Evolutionary conservation across 2,888 invertebrate species (phyloP).

Genomic region (Drosophila aldrichi): DNA sequence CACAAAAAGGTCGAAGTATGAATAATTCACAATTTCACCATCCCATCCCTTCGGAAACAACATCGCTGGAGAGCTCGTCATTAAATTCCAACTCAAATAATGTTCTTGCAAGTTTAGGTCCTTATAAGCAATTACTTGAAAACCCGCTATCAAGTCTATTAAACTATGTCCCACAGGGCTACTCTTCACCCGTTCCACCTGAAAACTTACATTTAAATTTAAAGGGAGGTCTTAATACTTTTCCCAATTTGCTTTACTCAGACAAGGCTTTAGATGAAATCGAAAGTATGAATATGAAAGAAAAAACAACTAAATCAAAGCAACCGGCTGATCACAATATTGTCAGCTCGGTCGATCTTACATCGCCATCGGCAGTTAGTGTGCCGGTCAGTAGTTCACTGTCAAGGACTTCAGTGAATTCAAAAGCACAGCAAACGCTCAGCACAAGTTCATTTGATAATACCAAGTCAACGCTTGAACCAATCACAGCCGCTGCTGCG

Average conservation of each 20-base stretch:
- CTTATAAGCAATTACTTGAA: slow-evolving; percentile 56
- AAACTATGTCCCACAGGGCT: slow-evolving; percentile 40
- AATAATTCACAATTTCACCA: slow-evolving; percentile 31
- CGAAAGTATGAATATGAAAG: slow-evolving; percentile 29
- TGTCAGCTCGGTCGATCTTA: slow-evolving; percentile 42
- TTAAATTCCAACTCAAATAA: slow-evolving; percentile 31
- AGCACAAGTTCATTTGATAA: slow-evolving; percentile 32
- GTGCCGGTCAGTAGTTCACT: neutral
- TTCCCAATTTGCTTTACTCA: slow-evolving; percentile 21
- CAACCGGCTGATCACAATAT: slow-evolving; percentile 19
- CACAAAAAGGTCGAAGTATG: slow-evolving; percentile 34
- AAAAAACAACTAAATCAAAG: slow-evolving; percentile 26
- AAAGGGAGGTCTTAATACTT: slow-evolving; percentile 2
- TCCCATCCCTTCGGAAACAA: slow-evolving; percentile 17
- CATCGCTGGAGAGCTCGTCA: slow-evolving; percentile 17
- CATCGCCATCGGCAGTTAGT: slow-evolving; percentile 13
- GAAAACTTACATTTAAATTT: slow-evolving; percentile 33
- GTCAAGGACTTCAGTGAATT: slow-evolving; percentile 3
- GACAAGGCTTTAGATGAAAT: slow-evolving; percentile 25
- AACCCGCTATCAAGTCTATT: slow-evolving; percentile 50
- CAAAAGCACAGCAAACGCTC: slow-evolving; percentile 16
- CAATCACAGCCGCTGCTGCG: neutral
- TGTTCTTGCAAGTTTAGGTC: slow-evolving; percentile 37
- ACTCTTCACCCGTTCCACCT: slow-evolving; percentile 16
- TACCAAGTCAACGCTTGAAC: slow-evolving; percentile 7